These are phyloP conservation scores for Pipistrellus pipistrellus DNA, from an alignment of 2,797 vertebrate genomes.

Conservation along the genomic window DNA sequence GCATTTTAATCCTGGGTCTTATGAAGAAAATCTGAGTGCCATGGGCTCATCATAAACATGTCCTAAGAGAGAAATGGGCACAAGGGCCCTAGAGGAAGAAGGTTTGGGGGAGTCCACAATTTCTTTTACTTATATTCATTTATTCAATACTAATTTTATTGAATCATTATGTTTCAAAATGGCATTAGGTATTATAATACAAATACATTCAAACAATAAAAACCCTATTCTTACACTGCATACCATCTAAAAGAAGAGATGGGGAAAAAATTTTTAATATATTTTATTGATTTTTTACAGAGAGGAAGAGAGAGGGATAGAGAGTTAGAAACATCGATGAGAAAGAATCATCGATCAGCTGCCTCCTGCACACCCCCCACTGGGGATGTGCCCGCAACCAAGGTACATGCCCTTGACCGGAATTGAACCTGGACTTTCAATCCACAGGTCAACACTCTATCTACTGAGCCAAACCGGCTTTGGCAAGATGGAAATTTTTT, in stretches of 20 bases:
- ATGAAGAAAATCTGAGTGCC: not conserved
- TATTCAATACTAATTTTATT: conserved; percentile 18
- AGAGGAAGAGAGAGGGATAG: no score
- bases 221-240: not conserved
- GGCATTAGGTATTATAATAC: not conserved
- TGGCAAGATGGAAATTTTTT: not conserved
- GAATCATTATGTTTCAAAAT: not conserved
- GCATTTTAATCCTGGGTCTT: not conserved
- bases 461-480: no score
- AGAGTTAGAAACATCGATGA: no score
- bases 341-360: no score
- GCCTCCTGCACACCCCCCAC: no score
- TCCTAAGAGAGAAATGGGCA: not conserved
- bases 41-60: not conserved
- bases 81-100: not conserved
- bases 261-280: not conserved
- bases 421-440: no score
- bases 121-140: not conserved
- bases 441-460: no score
- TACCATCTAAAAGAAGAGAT: not conserved
- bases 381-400: no score
- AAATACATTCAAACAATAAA: not conserved
- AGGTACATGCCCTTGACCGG: no score
- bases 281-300: no score
- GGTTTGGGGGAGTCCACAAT: not conserved